A percentile compares a stretch with the other conserved stretches of the same genome.
These are phyloP conservation scores for Thunnus albacares DNA, from an alignment of 2,797 vertebrate genomes.

Conservation along the genomic window DNA sequence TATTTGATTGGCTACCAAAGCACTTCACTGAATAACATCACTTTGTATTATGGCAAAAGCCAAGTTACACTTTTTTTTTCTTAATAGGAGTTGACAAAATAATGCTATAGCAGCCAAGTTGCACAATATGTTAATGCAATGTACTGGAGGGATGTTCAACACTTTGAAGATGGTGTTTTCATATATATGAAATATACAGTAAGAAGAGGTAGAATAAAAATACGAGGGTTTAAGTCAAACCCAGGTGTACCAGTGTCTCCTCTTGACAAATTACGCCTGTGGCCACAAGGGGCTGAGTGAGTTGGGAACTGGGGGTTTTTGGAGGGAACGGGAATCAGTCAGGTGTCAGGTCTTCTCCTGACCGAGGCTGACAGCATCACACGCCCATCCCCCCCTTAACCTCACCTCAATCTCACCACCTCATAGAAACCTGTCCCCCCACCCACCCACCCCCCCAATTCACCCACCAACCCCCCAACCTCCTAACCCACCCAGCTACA, in stretches of 20 bases:
- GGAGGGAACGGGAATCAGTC: constrained; percentile 55
- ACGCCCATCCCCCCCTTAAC: constrained; percentile 30
- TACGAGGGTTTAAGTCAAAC: not conserved
- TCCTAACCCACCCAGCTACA: constrained; percentile 64
- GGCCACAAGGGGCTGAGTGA: constrained; percentile 58
- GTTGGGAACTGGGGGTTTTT: constrained; percentile 42
- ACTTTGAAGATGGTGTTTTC: not conserved
- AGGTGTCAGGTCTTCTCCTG: constrained; percentile 62
- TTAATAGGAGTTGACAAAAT: not conserved
- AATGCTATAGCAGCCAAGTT: not conserved
- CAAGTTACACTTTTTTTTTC: too few species aligned
- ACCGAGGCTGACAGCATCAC: constrained; percentile 68
- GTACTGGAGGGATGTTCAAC: not conserved
- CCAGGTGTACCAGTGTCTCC: not conserved
- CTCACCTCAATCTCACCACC: constrained; percentile 67
- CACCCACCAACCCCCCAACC: constrained; percentile 1
- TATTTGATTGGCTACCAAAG: too few species aligned
- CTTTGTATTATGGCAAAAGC: too few species aligned
- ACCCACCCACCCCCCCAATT: not conserved
- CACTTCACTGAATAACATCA: too few species aligned
- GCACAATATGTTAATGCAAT: not conserved
- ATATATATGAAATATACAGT: not conserved
- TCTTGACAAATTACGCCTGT: constrained; percentile 28
- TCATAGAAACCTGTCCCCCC: constrained; percentile 51
- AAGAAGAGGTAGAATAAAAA: not conserved